These are phyloP conservation scores for Chloromyia formosa DNA, from an alignment of 2,888 invertebrate genomes.

Conservation along the genomic window DNA sequence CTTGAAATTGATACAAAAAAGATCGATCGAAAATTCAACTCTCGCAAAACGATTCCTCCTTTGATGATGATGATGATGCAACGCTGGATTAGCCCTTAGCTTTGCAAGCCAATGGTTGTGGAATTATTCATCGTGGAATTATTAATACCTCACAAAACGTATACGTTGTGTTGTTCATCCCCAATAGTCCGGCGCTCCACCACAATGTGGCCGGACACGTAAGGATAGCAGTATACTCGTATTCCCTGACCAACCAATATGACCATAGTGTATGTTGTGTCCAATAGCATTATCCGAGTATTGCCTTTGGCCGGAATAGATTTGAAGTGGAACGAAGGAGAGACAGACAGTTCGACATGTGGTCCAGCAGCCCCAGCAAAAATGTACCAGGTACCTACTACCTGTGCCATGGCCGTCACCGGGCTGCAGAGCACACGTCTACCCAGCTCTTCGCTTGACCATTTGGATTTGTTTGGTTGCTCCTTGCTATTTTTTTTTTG, in stretches of 20 bases:
- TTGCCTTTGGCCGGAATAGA: no score
- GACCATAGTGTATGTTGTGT: not conserved
- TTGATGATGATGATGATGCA: not conserved
- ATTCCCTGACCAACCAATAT: not conserved
- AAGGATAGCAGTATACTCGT: not conserved
- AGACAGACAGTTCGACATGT: not conserved
- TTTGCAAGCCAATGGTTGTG: not conserved
- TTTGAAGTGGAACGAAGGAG: not conserved
- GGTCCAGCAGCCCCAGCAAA: not conserved
- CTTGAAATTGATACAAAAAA: conserved; percentile 15
- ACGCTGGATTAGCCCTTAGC: conserved; percentile 8
- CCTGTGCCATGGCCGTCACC: not conserved
- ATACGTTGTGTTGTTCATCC: not conserved
- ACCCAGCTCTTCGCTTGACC: not conserved
- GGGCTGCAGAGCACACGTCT: not conserved
- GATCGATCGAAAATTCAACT: conserved; percentile 8
- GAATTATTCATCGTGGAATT: not conserved
- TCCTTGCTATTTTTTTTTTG: no score
- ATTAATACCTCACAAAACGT: not conserved
- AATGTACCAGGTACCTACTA: not conserved
- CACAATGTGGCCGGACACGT: not conserved
- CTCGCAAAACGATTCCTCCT: not conserved
- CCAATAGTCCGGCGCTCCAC: not conserved
- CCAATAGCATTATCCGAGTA: not conserved
- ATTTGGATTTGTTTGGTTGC: conserved; percentile 7